These are phyloP conservation scores for Phalacrocorax aristotelis DNA, from an alignment of 2,113 vertebrate species.

Conservation along the genomic window DNA sequence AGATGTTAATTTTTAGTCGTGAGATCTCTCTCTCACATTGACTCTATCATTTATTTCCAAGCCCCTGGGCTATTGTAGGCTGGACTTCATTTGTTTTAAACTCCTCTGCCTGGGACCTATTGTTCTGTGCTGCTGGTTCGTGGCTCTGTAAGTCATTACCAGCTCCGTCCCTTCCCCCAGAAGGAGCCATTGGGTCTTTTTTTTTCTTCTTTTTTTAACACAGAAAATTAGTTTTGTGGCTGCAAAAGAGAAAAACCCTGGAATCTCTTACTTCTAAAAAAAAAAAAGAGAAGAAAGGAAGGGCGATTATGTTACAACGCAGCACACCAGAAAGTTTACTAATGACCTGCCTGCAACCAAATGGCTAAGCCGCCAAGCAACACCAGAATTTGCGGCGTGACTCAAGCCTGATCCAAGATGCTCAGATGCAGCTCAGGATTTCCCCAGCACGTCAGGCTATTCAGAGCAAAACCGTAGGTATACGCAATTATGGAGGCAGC, in stretches of 20 bases:
- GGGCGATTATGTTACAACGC: not conserved
- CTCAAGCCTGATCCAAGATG: fast-evolving
- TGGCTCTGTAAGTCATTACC: not conserved
- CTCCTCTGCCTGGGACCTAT: not conserved
- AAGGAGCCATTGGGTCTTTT: not conserved
- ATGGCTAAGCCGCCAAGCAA: not conserved
- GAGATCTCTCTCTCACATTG: not conserved
- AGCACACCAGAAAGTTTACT: not conserved
- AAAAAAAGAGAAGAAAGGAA: not conserved
- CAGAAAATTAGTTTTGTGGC: not conserved
- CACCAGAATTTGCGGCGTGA: not conserved
- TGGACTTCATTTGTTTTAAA: not conserved
- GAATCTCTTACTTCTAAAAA: not conserved
- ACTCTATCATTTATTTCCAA: not conserved
- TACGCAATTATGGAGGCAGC: not conserved
- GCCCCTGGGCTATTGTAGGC: not conserved
- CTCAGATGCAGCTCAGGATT: not conserved
- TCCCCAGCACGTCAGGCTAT: not conserved
- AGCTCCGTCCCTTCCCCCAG: not conserved
- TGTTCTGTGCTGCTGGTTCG: not conserved
- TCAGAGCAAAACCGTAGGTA: not conserved
- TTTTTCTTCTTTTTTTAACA: not conserved
- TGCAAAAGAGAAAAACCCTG: not conserved
- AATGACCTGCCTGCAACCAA: not conserved
- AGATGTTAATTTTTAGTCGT: not conserved